A percentile compares a stretch with the other conserved stretches of the same genome.
These are phyloP conservation scores for Oncorhynchus tshawytscha DNA, from an alignment of 2,113 vertebrate genomes.

Conservation along the genomic window DNA sequence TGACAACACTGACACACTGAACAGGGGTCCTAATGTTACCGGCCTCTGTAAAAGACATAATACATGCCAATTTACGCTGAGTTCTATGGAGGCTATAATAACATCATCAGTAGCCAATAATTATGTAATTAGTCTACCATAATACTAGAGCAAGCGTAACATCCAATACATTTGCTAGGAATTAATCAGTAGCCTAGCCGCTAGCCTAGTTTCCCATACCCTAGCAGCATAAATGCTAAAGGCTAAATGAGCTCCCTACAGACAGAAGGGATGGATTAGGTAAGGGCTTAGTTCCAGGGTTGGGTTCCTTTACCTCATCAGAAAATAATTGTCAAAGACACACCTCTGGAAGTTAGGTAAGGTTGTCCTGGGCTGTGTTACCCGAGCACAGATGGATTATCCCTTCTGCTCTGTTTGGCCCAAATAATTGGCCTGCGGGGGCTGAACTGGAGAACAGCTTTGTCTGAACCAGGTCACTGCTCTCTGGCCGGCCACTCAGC, in stretches of 20 bases:
- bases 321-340: background rate
- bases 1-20: background rate
- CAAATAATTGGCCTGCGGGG: slow-evolving; percentile 56
- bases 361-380: background rate
- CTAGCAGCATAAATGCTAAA: no score
- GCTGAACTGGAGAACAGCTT: no score
- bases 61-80: slow-evolving; percentile 48
- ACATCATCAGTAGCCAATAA: background rate
- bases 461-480: no score
- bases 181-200: no score
- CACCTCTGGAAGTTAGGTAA: slow-evolving; percentile 34
- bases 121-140: background rate
- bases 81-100: background rate
- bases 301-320: no score
- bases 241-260: no score
- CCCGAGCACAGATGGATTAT: slow-evolving; percentile 33
- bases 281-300: no score
- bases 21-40: slow-evolving; percentile 24
- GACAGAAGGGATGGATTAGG: no score
- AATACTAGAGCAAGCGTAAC: background rate
- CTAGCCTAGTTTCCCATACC: no score
- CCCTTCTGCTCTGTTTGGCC: slow-evolving; percentile 52
- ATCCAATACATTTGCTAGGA: no score
- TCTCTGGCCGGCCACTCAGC: no score
- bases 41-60: slow-evolving; percentile 44